Conservation (phyloP, 2,113 vertebrate species). For the Trachemys scripta region DNA sequence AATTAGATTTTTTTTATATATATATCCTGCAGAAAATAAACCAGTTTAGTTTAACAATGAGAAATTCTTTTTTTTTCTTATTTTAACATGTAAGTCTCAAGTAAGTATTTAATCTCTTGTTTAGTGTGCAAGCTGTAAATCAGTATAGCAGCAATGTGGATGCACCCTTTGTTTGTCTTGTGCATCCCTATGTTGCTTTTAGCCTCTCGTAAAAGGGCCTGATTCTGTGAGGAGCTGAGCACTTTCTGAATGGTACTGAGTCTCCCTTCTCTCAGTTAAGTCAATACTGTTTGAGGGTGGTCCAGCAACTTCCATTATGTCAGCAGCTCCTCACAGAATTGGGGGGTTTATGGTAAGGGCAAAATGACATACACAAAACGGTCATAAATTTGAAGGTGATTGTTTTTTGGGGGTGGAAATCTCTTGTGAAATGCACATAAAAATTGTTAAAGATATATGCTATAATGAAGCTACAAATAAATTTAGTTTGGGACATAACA, state of each 20-base stretch:
- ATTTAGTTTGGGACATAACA: not conserved
- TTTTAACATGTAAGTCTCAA: not conserved
- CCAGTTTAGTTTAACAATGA: not conserved
- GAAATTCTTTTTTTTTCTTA: not conserved
- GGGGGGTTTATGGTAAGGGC: not conserved
- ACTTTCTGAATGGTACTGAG: not conserved
- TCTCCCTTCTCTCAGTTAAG: not conserved
- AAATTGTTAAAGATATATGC: not conserved
- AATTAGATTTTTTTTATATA: not conserved
- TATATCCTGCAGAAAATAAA: not conserved
- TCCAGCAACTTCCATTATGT: accelerated
- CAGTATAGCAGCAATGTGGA: not conserved
- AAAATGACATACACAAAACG: not conserved
- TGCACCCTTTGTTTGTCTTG: not conserved
- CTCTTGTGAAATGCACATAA: conserved; percentile 38
- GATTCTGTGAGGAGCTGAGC: not conserved
- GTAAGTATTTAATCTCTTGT: not conserved
- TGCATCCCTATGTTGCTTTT: not conserved
- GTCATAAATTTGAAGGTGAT: conserved; percentile 21
- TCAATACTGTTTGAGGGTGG: not conserved
- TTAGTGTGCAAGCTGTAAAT: not conserved
- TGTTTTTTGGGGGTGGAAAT: not conserved
- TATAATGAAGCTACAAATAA: not conserved
- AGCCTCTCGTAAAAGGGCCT: not conserved
- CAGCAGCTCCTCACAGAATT: not conserved